Conservation (phyloP, 1,140 invertebrate genomes). For the Drosophila subobscura region DNA sequence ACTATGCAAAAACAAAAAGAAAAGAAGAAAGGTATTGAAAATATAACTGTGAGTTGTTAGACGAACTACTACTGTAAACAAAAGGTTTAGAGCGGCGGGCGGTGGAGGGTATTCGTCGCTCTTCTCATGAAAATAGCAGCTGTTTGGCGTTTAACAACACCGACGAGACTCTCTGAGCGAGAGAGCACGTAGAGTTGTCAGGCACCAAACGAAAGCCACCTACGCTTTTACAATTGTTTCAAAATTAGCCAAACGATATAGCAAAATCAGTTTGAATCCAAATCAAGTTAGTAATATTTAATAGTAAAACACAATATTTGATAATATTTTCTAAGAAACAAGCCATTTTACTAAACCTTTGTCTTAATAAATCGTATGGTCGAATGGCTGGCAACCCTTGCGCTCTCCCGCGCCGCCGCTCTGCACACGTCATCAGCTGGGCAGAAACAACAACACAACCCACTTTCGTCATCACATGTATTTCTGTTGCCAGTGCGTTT, state of each 20-base stretch:
- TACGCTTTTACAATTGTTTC: no score
- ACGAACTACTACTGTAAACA: slow-evolving; percentile 36
- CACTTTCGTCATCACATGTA: slow-evolving; percentile 35
- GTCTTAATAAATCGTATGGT: neutral
- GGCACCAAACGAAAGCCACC: neutral
- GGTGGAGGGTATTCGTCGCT: neutral
- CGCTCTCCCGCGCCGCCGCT: slow-evolving; percentile 54
- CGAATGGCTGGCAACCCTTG: slow-evolving; percentile 47
- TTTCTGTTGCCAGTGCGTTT: slow-evolving; percentile 54
- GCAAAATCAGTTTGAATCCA: no score
- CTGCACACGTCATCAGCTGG: slow-evolving; percentile 73
- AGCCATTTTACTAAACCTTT: neutral
- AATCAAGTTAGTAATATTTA: no score
- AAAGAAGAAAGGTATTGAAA: slow-evolving; percentile 22
- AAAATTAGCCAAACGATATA: no score
- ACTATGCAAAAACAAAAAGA: slow-evolving; percentile 13
- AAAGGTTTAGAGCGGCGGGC: neutral
- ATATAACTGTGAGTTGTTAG: slow-evolving; percentile 33
- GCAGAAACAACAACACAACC: slow-evolving; percentile 30
- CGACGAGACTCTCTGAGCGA: slow-evolving; percentile 8
- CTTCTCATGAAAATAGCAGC: slow-evolving; percentile 34
- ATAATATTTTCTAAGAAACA: neutral
- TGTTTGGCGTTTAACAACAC: slow-evolving; percentile 62
- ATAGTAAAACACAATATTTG: neutral
- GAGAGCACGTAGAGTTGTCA: slow-evolving; percentile 34